A percentile compares a stretch with the other conserved stretches of the same genome.
phyloP scores from a whole-genome alignment of 2,888 invertebrate genomes.

The Heteromurus nitidus region DNA sequence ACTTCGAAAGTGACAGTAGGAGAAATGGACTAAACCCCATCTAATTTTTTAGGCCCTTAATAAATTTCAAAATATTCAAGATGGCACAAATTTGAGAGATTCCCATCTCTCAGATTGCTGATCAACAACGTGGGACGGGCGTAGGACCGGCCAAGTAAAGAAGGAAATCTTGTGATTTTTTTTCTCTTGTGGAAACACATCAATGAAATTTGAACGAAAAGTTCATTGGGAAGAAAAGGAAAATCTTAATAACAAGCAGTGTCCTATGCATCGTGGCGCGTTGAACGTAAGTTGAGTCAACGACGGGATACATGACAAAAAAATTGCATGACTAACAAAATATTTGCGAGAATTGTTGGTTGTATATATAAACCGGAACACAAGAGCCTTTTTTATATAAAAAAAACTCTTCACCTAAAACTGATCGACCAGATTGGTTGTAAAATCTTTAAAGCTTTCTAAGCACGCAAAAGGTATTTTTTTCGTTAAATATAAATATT shows the following conservation, averaged over 20 bases:
- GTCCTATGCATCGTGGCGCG: constrained; percentile 24
- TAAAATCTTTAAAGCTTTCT: background rate
- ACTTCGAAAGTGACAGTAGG: background rate
- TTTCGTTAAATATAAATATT: too few species aligned
- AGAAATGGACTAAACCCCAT: background rate
- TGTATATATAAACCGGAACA: too few species aligned
- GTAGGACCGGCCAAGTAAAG: background rate
- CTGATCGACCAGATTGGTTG: too few species aligned
- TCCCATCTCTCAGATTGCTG: constrained; percentile 38
- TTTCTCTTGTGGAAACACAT: background rate
- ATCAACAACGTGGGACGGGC: constrained; percentile 27
- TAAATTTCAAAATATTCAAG: constrained; percentile 5
- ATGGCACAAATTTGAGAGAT: constrained; percentile 37
- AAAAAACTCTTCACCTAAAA: too few species aligned
- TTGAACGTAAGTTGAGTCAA: constrained; percentile 41
- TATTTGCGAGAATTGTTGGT: too few species aligned
- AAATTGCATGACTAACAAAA: too few species aligned
- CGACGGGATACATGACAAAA: too few species aligned
- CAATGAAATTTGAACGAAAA: background rate
- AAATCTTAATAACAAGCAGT: background rate
- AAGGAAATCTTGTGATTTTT: background rate
- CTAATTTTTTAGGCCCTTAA: background rate
- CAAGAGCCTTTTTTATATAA: too few species aligned
- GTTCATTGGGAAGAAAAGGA: background rate
- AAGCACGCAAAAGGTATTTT: too few species aligned